phyloP scores from a whole-genome alignment of 2,888 invertebrate species.

The Sacculina carcini region DNA sequence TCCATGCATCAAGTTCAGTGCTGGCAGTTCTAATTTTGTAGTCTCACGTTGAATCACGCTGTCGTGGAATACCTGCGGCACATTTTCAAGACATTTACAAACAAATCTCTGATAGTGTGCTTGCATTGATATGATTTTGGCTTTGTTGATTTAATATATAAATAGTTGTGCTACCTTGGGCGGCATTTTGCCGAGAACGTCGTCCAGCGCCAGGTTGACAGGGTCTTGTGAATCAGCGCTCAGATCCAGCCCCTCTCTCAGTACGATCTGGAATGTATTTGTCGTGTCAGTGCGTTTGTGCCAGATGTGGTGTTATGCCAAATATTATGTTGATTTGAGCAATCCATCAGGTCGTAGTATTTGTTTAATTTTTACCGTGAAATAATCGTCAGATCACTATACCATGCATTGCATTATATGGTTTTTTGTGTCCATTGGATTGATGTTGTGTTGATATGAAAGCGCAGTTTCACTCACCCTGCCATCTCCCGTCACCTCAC shows the following conservation, averaged over 20 bases:
- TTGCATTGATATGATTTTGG: too few species aligned
- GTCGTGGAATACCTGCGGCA: constrained; percentile 34
- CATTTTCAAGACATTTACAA: too few species aligned
- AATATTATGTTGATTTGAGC: too few species aligned
- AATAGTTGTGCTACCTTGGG: constrained; percentile 27
- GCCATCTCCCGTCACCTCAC: constrained; percentile 65
- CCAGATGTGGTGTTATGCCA: too few species aligned
- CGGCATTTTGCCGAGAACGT: constrained; percentile 69
- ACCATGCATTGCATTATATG: not conserved
- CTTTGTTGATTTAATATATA: not conserved
- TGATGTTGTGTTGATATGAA: too few species aligned
- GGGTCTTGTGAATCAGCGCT: constrained; percentile 30
- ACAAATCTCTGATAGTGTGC: too few species aligned
- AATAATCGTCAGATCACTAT: not conserved
- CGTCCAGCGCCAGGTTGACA: constrained; percentile 62
- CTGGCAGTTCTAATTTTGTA: constrained; percentile 5
- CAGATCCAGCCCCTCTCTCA: too few species aligned
- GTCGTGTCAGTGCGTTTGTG: not conserved
- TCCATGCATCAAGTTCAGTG: constrained; percentile 31
- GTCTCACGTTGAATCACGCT: too few species aligned
- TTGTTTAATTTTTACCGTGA: not conserved
- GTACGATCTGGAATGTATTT: not conserved
- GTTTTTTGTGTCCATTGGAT: not conserved
- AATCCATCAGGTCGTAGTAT: too few species aligned
- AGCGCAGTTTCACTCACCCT: constrained; percentile 23